A percentile compares a stretch with the other conserved stretches of the same genome.
phyloP scores from a whole-genome alignment of 2,797 vertebrate species.

The Mormyrus proboscirostris region DNA sequence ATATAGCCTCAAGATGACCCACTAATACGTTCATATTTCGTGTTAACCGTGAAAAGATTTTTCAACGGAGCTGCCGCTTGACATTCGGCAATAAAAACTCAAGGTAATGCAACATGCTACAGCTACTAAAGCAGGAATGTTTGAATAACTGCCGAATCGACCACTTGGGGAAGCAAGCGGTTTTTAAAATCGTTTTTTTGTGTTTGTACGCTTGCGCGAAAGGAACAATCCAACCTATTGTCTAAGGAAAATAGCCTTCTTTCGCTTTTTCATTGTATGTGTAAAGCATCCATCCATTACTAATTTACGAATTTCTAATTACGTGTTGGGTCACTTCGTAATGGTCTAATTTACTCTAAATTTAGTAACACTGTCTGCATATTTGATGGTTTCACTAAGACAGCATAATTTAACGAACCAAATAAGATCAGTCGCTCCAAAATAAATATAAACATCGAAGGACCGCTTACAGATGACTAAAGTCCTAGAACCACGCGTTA shows the following conservation, averaged over 20 bases:
- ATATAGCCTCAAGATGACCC: not conserved
- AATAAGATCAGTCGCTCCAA: not conserved
- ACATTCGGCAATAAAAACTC: slow-evolving; percentile 2
- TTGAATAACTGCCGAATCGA: not conserved
- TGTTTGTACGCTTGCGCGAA: not conserved
- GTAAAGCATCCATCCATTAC: not conserved
- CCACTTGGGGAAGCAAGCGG: not conserved
- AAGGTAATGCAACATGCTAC: not conserved
- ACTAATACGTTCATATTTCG: not conserved
- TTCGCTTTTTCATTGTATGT: not conserved
- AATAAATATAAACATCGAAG: not conserved
- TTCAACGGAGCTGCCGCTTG: slow-evolving; percentile 3
- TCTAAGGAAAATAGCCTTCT: not conserved
- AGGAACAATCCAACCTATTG: not conserved
- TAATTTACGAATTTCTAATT: not conserved
- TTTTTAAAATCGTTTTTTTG: not conserved
- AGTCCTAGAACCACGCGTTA: not conserved
- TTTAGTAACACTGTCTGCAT: not conserved
- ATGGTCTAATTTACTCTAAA: not conserved
- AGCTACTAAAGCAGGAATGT: not conserved
- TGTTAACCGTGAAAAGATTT: not conserved
- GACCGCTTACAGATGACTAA: not conserved
- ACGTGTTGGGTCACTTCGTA: not conserved
- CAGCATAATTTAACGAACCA: not conserved
- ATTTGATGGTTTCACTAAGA: not conserved